Base-by-base conservation (phyloP, 2,113 vertebrate species). In the Nesogale talazaci region DNA sequence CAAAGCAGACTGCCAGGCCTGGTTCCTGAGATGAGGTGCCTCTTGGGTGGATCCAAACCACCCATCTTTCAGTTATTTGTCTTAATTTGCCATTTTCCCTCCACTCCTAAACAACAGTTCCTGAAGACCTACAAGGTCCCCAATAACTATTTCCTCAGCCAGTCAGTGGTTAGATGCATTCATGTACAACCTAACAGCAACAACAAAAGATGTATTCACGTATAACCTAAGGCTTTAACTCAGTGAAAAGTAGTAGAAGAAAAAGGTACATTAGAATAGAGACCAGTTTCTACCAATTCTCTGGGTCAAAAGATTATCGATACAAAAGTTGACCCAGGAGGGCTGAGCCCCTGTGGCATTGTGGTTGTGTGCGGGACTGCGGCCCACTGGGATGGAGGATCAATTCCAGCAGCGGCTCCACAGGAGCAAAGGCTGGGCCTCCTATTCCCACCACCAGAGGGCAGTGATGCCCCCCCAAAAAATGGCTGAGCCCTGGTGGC, bases 301-400 rank as follows among this genome's bases (percentile, higher is more conserved):
- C 12, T 79, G 56, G 36, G n/a, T 82, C 83, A 93, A 90, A 81
- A 78, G 65, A 86, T 74, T 89, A 57, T 31, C 38, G 78, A 90
- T 31, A 83, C 17, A 46, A 46, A 46, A 46, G 42, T 46, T 46
- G 42, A 46, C 42, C 42, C 42, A n/a, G n/a, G n/a, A n/a, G n/a
- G n/a, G n/a, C n/a, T n/a, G n/a, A n/a, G n/a, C n/a, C n/a, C n/a
- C n/a, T n/a, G n/a, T n/a, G n/a, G n/a, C n/a, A n/a, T n/a, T n/a
- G n/a, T n/a, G n/a, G n/a, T n/a, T n/a, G n/a, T n/a, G n/a, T n/a
- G n/a, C n/a, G n/a, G n/a, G n/a, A n/a, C n/a, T n/a, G n/a, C n/a
- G n/a, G n/a, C n/a, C n/a, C n/a, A n/a, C n/a, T n/a, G n/a, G n/a
- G n/a, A n/a, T n/a, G n/a, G n/a, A n/a, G n/a, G n/a, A n/a, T n/a